Percentiles rank a stretch among this genome's conserved stretches.
These are phyloP conservation scores for Pterobdella sp. DNA, from an alignment of 2,888 invertebrate genomes.

Conservation along the genomic window DNA sequence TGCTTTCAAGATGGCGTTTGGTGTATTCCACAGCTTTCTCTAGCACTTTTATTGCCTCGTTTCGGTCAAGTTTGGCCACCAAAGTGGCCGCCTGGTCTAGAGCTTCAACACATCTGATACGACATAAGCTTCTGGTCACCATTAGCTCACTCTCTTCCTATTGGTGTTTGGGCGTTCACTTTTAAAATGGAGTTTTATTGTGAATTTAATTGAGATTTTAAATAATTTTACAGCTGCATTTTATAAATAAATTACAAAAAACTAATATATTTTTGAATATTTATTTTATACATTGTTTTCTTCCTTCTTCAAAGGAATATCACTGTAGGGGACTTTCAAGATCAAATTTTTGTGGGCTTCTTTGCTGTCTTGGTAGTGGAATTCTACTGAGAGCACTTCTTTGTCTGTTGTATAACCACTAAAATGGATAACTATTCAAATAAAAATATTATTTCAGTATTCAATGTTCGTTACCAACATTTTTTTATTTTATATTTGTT, in stretches of 20 bases:
- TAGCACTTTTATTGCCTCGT: constrained; percentile 26
- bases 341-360: constrained; percentile 21
- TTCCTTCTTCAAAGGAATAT: constrained; percentile 35
- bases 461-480: too few relatives aligned
- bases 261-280: too few relatives aligned
- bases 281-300: neutral
- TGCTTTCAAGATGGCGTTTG: constrained; percentile 29
- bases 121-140: constrained; percentile 30
- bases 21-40: constrained; percentile 28
- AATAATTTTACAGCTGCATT: too few relatives aligned
- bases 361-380: constrained; percentile 33
- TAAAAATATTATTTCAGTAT: too few relatives aligned
- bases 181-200: too few relatives aligned
- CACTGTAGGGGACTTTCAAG: constrained; percentile 32
- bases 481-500: too few relatives aligned
- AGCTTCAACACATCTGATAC: constrained; percentile 27
- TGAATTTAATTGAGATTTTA: too few relatives aligned
- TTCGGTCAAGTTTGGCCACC: constrained; percentile 36
- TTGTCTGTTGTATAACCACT: constrained; percentile 26
- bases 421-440: too few relatives aligned
- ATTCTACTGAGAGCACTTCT: constrained; percentile 33
- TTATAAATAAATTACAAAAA: too few relatives aligned
- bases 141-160: constrained; percentile 31
- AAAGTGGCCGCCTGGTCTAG: constrained; percentile 30
- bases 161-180: too few relatives aligned